Percentiles rank a stretch among this genome's conserved stretches.
phyloP scores from a whole-genome alignment of 2,113 vertebrate genomes.

The Barbus barbus region DNA sequence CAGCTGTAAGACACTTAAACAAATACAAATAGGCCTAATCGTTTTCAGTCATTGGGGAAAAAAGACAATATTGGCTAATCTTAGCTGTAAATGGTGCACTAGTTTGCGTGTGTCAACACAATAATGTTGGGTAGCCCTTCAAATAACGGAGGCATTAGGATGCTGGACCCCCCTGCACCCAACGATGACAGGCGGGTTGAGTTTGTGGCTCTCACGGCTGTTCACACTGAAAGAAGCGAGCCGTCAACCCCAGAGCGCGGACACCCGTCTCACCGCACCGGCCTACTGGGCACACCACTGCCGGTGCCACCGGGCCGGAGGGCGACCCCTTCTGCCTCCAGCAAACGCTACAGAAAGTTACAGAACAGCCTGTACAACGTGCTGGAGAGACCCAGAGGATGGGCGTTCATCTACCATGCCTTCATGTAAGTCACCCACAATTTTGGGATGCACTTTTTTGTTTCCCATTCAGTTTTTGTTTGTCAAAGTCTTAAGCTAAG shows the following conservation, averaged over 20 bases:
- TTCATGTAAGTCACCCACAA: constrained; percentile 84
- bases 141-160: constrained; percentile 81
- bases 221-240: constrained; percentile 83
- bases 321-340: constrained; percentile 74
- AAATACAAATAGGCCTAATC: neutral
- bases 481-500: neutral
- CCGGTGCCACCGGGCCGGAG: constrained; percentile 76
- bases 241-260: constrained; percentile 78
- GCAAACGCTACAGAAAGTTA: constrained; percentile 84
- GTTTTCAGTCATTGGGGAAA: neutral
- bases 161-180: constrained; percentile 71
- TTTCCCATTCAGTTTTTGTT: neutral
- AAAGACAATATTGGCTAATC: neutral
- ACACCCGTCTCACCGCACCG: constrained; percentile 80
- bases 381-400: constrained; percentile 88
- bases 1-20: neutral
- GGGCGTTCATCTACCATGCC: constrained; percentile 90
- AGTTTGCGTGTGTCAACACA: constrained; percentile 14
- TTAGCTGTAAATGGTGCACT: constrained; percentile 8
- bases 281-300: constrained; percentile 84
- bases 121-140: constrained; percentile 76
- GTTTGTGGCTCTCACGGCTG: constrained; percentile 86
- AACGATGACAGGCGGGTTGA: constrained; percentile 80
- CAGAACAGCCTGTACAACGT: constrained; percentile 93
- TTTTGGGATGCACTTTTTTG: neutral